Percentiles rank a stretch among this genome's conserved stretches.
These are phyloP conservation scores for Brachirus orientalis DNA, from an alignment of 2,113 vertebrate genomes.

Conservation along the genomic window DNA sequence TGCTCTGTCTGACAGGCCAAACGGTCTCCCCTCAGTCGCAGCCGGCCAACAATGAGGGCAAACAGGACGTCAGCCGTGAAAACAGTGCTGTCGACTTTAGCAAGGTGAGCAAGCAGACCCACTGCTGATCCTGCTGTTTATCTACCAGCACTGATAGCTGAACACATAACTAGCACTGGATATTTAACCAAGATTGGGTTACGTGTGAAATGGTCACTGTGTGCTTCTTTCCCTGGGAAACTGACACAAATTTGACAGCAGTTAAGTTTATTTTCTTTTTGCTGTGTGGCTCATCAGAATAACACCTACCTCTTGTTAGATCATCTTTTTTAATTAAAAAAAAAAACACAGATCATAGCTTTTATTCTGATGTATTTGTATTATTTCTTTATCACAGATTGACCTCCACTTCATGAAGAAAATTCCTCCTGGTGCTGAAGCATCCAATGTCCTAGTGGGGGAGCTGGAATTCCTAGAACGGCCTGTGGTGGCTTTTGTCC, in stretches of 20 bases:
- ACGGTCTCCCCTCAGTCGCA: constrained; percentile 92
- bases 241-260: constrained; percentile 1
- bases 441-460: constrained; percentile 96
- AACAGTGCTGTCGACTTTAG: constrained; percentile 98
- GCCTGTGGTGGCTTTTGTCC: constrained; percentile 94
- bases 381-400: constrained; percentile 79
- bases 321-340: background rate
- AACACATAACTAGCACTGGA: constrained; percentile 30
- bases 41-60: constrained; percentile 88
- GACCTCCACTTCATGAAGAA: constrained; percentile 99
- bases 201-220: constrained; percentile 45
- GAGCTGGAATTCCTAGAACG: constrained; percentile 96
- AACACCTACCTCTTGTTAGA: background rate
- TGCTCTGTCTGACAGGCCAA: constrained; percentile 87
- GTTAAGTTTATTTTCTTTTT: constrained; percentile 32
- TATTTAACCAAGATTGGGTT: constrained; percentile 64
- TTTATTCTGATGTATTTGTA: background rate
- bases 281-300: background rate
- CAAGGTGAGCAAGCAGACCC: constrained; percentile 85
- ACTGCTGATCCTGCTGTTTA: constrained; percentile 62
- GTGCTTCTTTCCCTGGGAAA: constrained; percentile 41
- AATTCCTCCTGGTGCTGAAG: constrained; percentile 97
- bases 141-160: constrained; percentile 38
- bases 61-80: constrained; percentile 95
- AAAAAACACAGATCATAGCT: no score